Conservation (phyloP, 2,797 vertebrate genomes). For the Cyprinodon diabolis region DNA sequence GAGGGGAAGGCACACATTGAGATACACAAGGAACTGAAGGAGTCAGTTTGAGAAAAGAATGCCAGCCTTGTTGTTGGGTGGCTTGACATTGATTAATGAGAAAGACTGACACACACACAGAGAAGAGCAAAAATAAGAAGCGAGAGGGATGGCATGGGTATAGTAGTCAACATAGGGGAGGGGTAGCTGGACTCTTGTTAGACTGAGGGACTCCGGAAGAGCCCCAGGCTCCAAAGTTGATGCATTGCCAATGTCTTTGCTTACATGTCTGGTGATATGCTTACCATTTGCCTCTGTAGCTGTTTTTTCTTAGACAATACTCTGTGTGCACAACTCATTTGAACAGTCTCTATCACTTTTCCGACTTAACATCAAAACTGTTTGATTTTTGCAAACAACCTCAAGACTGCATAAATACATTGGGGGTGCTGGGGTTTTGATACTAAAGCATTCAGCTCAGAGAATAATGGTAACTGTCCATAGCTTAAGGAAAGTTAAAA, state of each 20-base stretch:
- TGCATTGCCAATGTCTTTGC: constrained; percentile 34
- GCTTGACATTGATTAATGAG: constrained; percentile 99
- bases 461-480: no score
- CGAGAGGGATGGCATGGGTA: constrained; percentile 68
- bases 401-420: constrained; percentile 30
- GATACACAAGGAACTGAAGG: constrained; percentile 87
- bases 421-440: neutral
- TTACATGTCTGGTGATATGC: constrained; percentile 29
- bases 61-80: constrained; percentile 92
- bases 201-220: constrained; percentile 69
- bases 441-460: neutral
- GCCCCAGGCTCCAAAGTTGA: constrained; percentile 63
- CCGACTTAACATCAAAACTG: constrained; percentile 35
- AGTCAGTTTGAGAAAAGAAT: constrained; percentile 89
- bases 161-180: constrained; percentile 55
- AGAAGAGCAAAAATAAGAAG: constrained; percentile 68
- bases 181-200: constrained; percentile 43
- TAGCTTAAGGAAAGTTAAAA: neutral
- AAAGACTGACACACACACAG: constrained; percentile 76
- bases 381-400: constrained; percentile 51
- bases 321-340: constrained; percentile 58
- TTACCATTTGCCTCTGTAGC: constrained; percentile 51
- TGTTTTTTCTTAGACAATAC: constrained; percentile 65
- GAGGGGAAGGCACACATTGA: constrained; percentile 86
- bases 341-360: constrained; percentile 68